Base-by-base conservation (phyloP, 2,888 invertebrate genomes). In the Eupithecia centaureata region DNA sequence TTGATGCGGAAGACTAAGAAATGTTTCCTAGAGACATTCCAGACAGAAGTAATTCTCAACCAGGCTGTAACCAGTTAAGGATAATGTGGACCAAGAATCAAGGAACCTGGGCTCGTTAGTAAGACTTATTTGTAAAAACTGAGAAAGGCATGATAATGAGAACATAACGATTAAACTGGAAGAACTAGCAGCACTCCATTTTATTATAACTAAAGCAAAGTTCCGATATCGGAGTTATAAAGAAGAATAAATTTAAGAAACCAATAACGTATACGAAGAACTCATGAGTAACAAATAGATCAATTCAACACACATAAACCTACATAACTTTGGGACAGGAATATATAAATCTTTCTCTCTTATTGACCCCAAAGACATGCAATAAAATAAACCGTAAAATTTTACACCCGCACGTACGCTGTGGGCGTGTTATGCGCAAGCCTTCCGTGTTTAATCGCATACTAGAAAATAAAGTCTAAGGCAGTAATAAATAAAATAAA, bases 1-100 rank as follows among this genome's bases (percentile, higher is more conserved):
- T 81, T 75, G 79, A 79, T 75, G 78, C 77, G 72, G 71, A 68
- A 74, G 73, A 75, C 77, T 74, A 73, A 71, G 79, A 80, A 83
- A 79, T 75, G 77, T 76, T 77, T 78, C 71, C 77, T 33, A 68
- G 80, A 78, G 82, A 80, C 75, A 73, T 75, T 70, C 63, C 72
- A 47, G 68, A 60, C 75, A 77, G 61, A 47, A 62, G 67, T 47
- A 67, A 65, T 67, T 63, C 64, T 57, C 56, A 64, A 63, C 54
- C 64, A 38, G 22, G 65, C 65, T 65, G 70, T 70, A 67, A 70
- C 62, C 65, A 68, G 68, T 72, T n/a, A 65, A 63, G 56, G 30
- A 47, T 32, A 57, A 38, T 47, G 54, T 54, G n/a, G 33, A 68
- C 65, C 27, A 47, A 30, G 65, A 65, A 61, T 38, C 5, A 54